Conservation (phyloP, 2,888 invertebrate genomes). For the Stenoptilia bipunctidactyla region DNA sequence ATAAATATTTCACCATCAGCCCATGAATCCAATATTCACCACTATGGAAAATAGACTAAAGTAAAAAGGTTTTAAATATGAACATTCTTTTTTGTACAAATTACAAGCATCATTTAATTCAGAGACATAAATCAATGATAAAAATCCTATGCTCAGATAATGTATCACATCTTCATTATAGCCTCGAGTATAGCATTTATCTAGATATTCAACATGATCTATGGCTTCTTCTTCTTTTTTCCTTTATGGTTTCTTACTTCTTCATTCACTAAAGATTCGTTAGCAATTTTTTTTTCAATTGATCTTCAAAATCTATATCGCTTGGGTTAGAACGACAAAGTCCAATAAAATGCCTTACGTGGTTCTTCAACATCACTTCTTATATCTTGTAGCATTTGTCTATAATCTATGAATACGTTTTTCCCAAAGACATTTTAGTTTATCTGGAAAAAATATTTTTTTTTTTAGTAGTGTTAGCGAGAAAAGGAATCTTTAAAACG, state of each 20-base stretch:
- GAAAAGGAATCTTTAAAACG: neutral
- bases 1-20: conserved; percentile 87
- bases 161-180: conserved; percentile 80
- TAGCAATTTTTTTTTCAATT: conserved; percentile 71
- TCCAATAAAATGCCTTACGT: conserved; percentile 72
- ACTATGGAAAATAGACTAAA: conserved; percentile 77
- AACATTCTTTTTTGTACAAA: conserved; percentile 82
- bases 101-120: conserved; percentile 77
- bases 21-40: conserved; percentile 87
- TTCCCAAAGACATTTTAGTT: conserved; percentile 80
- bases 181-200: no score
- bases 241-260: conserved; percentile 76
- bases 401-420: conserved; percentile 81
- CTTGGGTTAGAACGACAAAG: conserved; percentile 79
- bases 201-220: conserved; percentile 75
- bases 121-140: conserved; percentile 85
- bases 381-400: conserved; percentile 76
- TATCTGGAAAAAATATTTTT: conserved; percentile 61
- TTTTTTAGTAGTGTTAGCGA: neutral
- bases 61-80: conserved; percentile 79
- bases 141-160: conserved; percentile 77
- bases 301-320: conserved; percentile 75
- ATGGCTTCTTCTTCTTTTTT: no score
- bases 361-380: conserved; percentile 77
- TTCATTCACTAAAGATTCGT: conserved; percentile 77